phyloP scores from a whole-genome alignment of 2,888 invertebrate species.

The Sepioteuthis lessoniana region DNA sequence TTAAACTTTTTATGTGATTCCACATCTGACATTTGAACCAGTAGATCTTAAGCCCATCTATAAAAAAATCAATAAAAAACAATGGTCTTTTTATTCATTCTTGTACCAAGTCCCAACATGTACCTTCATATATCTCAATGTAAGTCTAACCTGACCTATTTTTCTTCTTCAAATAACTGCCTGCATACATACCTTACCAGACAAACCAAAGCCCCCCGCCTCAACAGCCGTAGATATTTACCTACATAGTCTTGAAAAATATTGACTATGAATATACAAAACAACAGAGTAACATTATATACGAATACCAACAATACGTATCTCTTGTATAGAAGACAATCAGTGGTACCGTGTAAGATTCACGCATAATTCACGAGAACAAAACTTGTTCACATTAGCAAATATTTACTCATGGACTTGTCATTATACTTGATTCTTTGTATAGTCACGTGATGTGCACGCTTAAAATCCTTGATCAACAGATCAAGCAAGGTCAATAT shows the following conservation, averaged over 20 bases:
- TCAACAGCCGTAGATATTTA: not conserved
- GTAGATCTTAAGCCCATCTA: no score
- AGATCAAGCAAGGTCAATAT: not conserved
- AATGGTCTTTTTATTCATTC: not conserved
- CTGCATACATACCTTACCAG: not conserved
- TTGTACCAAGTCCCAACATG: not conserved
- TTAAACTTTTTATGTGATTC: no score
- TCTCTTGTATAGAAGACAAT: not conserved
- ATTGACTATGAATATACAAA: not conserved
- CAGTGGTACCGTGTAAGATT: not conserved
- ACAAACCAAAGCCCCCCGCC: no score
- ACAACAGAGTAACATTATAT: not conserved
- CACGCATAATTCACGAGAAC: not conserved
- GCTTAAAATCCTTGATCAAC: not conserved
- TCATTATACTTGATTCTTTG: not conserved
- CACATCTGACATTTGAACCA: no score
- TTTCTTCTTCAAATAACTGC: not conserved
- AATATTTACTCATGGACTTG: not conserved
- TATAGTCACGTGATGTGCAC: not conserved
- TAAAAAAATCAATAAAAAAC: not conserved
- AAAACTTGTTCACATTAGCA: not conserved
- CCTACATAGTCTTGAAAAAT: not conserved
- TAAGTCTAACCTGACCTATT: not conserved
- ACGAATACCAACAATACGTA: not conserved
- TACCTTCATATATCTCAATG: not conserved